phyloP scores from a whole-genome alignment of 2,113 vertebrate genomes.

The Erythrolamprus reginae region DNA sequence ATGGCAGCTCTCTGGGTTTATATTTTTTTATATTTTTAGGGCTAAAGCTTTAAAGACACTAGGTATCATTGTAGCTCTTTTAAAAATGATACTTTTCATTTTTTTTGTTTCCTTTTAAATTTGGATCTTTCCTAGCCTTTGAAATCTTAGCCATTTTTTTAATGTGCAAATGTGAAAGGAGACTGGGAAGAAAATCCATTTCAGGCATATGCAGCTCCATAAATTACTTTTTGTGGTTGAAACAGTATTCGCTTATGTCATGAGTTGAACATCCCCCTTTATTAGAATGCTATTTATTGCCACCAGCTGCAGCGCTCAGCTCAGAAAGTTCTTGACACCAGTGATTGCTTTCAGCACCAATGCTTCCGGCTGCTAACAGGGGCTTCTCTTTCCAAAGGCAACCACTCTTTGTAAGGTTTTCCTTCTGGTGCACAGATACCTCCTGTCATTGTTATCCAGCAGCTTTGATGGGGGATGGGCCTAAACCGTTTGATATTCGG shows the following conservation, averaged over 20 bases:
- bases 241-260: conserved; percentile 79
- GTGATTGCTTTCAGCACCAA: conserved; percentile 86
- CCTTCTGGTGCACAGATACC: conserved; percentile 64
- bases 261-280: conserved; percentile 73
- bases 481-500: conserved; percentile 42
- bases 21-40: conserved; percentile 46
- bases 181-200: conserved; percentile 59
- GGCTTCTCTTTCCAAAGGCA: conserved; percentile 65
- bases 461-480: conserved; percentile 37
- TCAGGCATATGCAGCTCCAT: conserved; percentile 63
- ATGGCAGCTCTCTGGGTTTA: conserved; percentile 54
- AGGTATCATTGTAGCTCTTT: conserved; percentile 60
- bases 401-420: conserved; percentile 61
- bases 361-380: conserved; percentile 83
- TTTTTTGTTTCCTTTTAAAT: conserved; percentile 71
- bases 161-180: conserved; percentile 61
- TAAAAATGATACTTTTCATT: conserved; percentile 61
- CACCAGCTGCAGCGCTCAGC: conserved; percentile 85
- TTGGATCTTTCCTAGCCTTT: conserved; percentile 65
- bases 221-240: conserved; percentile 76
- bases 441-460: conserved; percentile 61
- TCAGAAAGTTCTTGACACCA: conserved; percentile 89
- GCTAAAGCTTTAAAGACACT: conserved; percentile 62
- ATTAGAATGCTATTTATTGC: conserved; percentile 90
- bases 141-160: conserved; percentile 63